Base-by-base conservation (phyloP, 2,888 invertebrate species). In the Acronicta alni region DNA sequence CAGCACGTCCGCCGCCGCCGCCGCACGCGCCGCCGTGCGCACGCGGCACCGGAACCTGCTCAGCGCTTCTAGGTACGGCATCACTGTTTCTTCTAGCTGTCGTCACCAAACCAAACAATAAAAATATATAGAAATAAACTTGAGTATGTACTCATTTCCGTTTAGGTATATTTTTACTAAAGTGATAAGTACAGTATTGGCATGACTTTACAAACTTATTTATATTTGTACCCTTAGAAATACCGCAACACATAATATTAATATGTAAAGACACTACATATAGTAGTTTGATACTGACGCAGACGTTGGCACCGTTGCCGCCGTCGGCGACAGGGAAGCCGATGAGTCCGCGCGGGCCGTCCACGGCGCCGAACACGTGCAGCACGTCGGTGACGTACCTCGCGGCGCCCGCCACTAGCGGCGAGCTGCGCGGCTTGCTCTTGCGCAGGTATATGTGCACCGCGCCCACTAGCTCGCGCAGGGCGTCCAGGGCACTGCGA, bases 31-130 rank as follows among this genome's bases (percentile, higher is more conserved):
- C 38, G 87, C 86, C 12, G 76, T 80, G 0, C 89, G 83, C 57
- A 87, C 86, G 9, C 96, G 20, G 94, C 77, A 97, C 12, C 99
- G 95, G 93, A 99, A 99, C 72, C 96, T 95, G 1, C 99, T 97
- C 75, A 99, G 91, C 18, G 97, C 97, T 71, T 96, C 96, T 49
- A 99, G 91, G 90, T 98, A 99, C 0, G 99, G 99, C 96, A 99
- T 96, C 52, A 99, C 95, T 2, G 95, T 93, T 56, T 96, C 95
- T 89, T 99, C 99, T 37, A 96, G 72, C 96, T 96, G 82, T 12
- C 67, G 56, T 9, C 0, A 37, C 14, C 8, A 0, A 20, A 12
- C 9, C 17, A 14, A 41, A 41, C 14, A 16, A 39, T 23, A 0
- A 26, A 2, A 9, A 8, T 7, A 9, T 9, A 26, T 26, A 7